Evolutionary conservation across 2,888 invertebrate genomes (phyloP).

Genomic region (Formica aserva): DNA sequence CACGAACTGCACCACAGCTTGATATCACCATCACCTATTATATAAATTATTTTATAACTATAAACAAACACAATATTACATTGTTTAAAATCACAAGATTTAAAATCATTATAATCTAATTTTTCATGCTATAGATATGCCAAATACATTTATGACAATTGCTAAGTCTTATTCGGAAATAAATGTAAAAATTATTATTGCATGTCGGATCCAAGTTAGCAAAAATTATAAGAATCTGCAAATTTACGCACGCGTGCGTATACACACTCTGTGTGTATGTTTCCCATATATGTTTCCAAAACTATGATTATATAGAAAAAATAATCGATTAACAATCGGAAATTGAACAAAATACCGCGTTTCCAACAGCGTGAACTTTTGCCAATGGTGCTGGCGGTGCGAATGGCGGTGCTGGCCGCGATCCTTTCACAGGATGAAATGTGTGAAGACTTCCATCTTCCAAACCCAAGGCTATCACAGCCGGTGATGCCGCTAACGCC

Average conservation of each 20-base stretch:
- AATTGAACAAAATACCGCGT: conserved; percentile 74
- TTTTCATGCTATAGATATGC: no score
- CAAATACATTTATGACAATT: no score
- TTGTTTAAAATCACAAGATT: no score
- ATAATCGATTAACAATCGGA: neutral
- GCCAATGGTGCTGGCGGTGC: conserved; percentile 84
- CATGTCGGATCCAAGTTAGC: no score
- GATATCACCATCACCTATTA: conserved; percentile 84
- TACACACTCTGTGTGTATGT: no score
- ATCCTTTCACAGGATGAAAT: conserved; percentile 83
- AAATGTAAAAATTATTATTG: no score
- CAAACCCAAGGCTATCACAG: conserved; percentile 82
- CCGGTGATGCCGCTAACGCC: conserved; percentile 83
- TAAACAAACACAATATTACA: neutral
- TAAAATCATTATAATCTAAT: no score
- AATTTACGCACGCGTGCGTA: no score
- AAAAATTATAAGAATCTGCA: no score
- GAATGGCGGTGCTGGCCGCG: conserved; percentile 82
- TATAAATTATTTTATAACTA: neutral
- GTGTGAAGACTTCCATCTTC: conserved; percentile 84
- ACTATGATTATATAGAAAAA: neutral
- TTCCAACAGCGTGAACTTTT: conserved; percentile 83
- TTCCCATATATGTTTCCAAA: neutral
- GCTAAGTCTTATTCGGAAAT: no score
- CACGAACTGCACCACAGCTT: conserved; percentile 83